Conservation (phyloP, 1,140 invertebrate genomes). For the Pseudoatta argentina region DNA sequence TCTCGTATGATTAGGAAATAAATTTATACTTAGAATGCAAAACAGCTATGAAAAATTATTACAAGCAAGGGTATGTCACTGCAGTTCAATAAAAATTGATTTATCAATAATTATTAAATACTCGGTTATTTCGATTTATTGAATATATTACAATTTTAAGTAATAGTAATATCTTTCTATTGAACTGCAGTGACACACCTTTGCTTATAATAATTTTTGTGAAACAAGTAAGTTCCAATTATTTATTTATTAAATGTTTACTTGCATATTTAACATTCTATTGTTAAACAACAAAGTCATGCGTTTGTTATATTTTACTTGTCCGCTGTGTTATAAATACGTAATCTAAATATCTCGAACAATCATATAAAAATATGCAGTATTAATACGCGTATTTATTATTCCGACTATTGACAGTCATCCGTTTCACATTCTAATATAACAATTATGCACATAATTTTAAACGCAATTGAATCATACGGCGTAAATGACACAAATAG, state of each 20-base stretch:
- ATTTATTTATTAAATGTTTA: background rate
- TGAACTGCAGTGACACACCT: too few species aligned
- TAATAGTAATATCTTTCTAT: too few species aligned
- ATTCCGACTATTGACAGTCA: constrained; percentile 38
- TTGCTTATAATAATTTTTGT: background rate
- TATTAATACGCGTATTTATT: constrained; percentile 25
- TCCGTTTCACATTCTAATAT: background rate
- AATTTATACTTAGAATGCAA: constrained; percentile 23
- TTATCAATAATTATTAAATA: too few species aligned
- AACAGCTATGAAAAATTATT: background rate
- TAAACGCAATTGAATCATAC: background rate
- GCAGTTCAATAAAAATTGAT: background rate
- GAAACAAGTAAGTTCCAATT: background rate
- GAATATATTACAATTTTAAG: too few species aligned
- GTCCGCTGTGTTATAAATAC: background rate
- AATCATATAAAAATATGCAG: constrained; percentile 14
- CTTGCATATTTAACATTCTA: background rate
- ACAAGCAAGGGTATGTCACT: background rate
- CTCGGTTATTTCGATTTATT: too few species aligned
- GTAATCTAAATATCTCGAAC: constrained; percentile 36
- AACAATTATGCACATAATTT: constrained; percentile 27
- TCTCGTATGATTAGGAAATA: background rate
- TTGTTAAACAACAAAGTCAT: background rate
- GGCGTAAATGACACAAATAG: constrained; percentile 1
- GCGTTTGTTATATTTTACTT: background rate